A percentile compares a stretch with the other conserved stretches of the same genome.
These are phyloP conservation scores for Acrobasis repandana DNA, from an alignment of 2,888 invertebrate species.

Conservation along the genomic window DNA sequence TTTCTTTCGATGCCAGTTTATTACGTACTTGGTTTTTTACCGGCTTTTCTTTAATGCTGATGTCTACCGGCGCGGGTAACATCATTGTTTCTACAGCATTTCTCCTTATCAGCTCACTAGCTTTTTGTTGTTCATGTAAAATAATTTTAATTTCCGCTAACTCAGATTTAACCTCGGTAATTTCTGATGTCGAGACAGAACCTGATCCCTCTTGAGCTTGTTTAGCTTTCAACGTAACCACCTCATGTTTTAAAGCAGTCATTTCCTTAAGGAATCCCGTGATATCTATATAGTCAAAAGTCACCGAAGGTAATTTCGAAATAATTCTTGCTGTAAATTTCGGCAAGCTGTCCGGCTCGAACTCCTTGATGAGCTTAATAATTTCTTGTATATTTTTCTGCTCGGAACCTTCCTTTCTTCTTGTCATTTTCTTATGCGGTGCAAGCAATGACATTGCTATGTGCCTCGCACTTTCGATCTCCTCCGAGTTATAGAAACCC, in stretches of 20 bases:
- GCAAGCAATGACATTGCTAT: conserved; percentile 3
- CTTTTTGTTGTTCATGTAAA: not conserved
- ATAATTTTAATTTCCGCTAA: not conserved
- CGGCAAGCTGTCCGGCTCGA: conserved; percentile 20
- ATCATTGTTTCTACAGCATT: too few species aligned
- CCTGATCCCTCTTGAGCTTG: not conserved
- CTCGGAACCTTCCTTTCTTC: conserved; percentile 18
- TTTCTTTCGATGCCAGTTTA: not conserved
- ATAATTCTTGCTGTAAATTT: conserved; percentile 15
- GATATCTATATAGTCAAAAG: not conserved
- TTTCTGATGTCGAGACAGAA: not conserved
- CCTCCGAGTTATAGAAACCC: not conserved
- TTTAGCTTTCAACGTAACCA: not conserved
- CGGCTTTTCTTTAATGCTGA: not conserved
- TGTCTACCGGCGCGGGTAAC: not conserved
- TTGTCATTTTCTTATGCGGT: too few species aligned
- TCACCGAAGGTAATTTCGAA: not conserved
- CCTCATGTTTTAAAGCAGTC: not conserved
- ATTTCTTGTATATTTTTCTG: conserved; percentile 23
- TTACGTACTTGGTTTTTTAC: not conserved
- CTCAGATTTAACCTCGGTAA: not conserved
- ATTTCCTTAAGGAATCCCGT: not conserved
- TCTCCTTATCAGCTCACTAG: too few species aligned
- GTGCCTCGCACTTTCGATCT: not conserved
- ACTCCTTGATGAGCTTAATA: conserved; percentile 21